Conservation (phyloP, 2,888 invertebrate genomes). For the Drosophila trichaetosa region DNA sequence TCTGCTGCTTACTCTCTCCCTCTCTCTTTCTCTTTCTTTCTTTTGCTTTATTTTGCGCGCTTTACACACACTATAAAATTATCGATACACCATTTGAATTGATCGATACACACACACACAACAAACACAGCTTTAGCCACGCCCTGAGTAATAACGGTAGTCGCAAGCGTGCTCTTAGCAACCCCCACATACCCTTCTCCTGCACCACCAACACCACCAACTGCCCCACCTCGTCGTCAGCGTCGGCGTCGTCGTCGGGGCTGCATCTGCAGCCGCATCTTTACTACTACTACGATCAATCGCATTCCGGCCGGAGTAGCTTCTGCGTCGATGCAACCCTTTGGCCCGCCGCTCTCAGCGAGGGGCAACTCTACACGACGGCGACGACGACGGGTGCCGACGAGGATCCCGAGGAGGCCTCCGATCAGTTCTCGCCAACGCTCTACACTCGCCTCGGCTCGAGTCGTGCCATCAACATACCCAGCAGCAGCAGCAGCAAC, state of each 20-base stretch:
- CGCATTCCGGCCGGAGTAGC: constrained; percentile 74
- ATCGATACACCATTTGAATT: background rate
- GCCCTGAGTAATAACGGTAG: constrained; percentile 43
- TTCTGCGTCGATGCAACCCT: constrained; percentile 78
- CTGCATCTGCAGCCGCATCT: constrained; percentile 54
- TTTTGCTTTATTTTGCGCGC: constrained; percentile 30
- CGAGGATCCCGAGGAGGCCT: constrained; percentile 73
- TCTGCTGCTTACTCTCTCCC: constrained; percentile 54
- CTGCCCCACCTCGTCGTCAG: constrained; percentile 16
- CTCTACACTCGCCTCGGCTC: constrained; percentile 57
- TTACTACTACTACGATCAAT: constrained; percentile 73
- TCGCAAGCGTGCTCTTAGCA: constrained; percentile 82
- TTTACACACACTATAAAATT: constrained; percentile 21
- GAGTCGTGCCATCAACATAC: constrained; percentile 81
- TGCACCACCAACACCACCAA: background rate
- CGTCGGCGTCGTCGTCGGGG: background rate
- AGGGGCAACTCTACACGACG: constrained; percentile 59
- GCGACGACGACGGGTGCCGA: constrained; percentile 37
- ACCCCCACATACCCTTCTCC: constrained; percentile 73
- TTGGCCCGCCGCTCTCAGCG: constrained; percentile 66
- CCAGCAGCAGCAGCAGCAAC: constrained; percentile 47
- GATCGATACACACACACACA: background rate
- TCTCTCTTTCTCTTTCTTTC: constrained; percentile 28
- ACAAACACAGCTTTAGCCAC: constrained; percentile 12
- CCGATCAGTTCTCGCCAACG: constrained; percentile 81